These are phyloP conservation scores for Cheilosia grossa DNA, from an alignment of 2,888 invertebrate genomes.

Conservation along the genomic window DNA sequence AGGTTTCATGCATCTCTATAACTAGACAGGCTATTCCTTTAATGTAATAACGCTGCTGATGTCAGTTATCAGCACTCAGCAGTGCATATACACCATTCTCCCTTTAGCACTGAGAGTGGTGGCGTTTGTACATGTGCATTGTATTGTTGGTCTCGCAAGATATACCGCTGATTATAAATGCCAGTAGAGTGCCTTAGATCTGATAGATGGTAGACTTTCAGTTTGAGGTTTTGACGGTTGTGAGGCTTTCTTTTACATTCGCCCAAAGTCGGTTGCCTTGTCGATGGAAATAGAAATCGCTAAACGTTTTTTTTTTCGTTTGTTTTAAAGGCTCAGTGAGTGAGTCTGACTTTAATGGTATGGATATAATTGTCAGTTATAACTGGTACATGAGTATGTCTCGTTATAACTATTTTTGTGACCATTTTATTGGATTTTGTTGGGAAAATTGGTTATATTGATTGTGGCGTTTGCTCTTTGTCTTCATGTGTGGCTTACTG, in stretches of 20 bases:
- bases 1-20: conserved; percentile 49
- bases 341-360: conserved; percentile 28
- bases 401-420: conserved; percentile 42
- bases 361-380: conserved; percentile 40
- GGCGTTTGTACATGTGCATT: conserved; percentile 35
- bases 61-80: conserved; percentile 31
- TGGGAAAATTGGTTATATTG: conserved; percentile 19
- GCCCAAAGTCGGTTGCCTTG: conserved; percentile 25
- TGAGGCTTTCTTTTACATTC: conserved; percentile 55
- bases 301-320: conserved; percentile 8
- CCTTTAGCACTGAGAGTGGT: conserved; percentile 27
- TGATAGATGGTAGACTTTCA: conserved; percentile 29
- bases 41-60: no score
- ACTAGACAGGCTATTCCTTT: conserved; percentile 56
- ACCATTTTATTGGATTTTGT: conserved; percentile 47
- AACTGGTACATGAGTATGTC: not conserved
- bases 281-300: conserved; percentile 8
- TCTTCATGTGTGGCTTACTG: not conserved
- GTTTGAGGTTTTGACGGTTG: conserved; percentile 34
- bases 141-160: conserved; percentile 48
- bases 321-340: conserved; percentile 34
- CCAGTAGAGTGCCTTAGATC: conserved; percentile 22
- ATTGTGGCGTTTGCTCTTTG: not conserved
- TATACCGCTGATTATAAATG: conserved; percentile 29
- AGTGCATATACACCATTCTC: conserved; percentile 24